phyloP scores from a whole-genome alignment of 1,140 invertebrate species.

The Rhynchophorus ferrugineus region DNA sequence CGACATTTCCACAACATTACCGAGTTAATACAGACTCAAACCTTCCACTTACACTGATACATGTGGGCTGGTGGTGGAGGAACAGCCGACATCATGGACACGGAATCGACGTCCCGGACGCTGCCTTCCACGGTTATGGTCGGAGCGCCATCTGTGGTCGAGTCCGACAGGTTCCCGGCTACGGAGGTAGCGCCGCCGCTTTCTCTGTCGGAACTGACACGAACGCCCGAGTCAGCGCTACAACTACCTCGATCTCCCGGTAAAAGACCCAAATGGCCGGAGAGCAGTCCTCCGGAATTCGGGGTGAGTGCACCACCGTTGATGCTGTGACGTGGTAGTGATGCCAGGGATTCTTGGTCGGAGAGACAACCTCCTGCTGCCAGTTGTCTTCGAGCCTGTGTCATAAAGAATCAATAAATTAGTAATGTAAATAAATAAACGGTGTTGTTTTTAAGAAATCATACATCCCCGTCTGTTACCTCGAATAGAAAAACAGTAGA shows the following conservation, averaged over 20 bases:
- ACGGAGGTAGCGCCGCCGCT: conserved; percentile 63
- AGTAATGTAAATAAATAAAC: no score
- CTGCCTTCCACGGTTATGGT: conserved; percentile 52
- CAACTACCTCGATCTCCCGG: conserved; percentile 74
- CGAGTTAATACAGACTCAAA: no score
- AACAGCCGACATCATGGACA: conserved; percentile 65
- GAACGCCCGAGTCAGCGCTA: conserved; percentile 77
- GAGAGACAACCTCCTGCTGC: conserved; percentile 63
- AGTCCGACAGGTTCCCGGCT: conserved; percentile 68
- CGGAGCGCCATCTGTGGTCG: conserved; percentile 66
- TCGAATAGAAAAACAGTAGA: no score
- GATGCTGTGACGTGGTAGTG: conserved; percentile 50
- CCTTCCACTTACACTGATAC: conserved; percentile 73
- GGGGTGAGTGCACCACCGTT: conserved; percentile 59
- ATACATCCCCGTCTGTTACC: no score
- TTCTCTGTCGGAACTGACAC: conserved; percentile 73
- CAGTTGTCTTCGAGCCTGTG: conserved; percentile 60
- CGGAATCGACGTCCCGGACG: conserved; percentile 63
- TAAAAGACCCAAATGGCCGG: conserved; percentile 44
- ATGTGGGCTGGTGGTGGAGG: conserved; percentile 58
- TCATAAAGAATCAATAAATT: background rate
- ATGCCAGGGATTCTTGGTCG: conserved; percentile 61
- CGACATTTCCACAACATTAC: conserved; percentile 2
- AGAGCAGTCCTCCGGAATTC: conserved; percentile 46
- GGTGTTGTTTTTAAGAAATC: no score